These are phyloP conservation scores for Lampris megalopsis DNA, from an alignment of 2,113 vertebrate genomes.

Conservation along the genomic window DNA sequence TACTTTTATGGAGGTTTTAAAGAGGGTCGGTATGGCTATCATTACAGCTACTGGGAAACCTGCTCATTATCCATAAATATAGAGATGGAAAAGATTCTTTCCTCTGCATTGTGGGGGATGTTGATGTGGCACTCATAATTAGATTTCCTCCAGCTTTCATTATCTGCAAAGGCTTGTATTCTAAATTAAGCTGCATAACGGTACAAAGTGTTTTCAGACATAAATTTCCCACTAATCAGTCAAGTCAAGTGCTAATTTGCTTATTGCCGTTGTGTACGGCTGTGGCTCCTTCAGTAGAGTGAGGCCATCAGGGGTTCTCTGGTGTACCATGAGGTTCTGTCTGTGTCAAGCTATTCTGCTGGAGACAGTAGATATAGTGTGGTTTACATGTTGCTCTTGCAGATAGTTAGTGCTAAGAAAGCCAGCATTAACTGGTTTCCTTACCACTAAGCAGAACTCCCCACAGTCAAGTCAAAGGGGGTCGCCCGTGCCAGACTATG, in stretches of 20 bases:
- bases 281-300: slow-evolving; percentile 23
- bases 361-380: slow-evolving; percentile 53
- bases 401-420: slow-evolving; percentile 59
- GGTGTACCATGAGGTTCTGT: slow-evolving; percentile 59
- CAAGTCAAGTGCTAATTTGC: slow-evolving; percentile 13
- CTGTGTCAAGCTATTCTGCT: slow-evolving; percentile 44
- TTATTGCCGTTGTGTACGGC: slow-evolving; percentile 32
- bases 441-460: slow-evolving; percentile 31
- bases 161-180: slow-evolving; percentile 16
- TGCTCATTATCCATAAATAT: slow-evolving; percentile 49
- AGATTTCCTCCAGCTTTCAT: neutral
- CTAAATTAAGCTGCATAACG: neutral
- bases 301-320: slow-evolving; percentile 46
- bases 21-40: slow-evolving; percentile 26
- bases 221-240: slow-evolving; percentile 5
- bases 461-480: slow-evolving; percentile 58
- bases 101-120: neutral
- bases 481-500: slow-evolving; percentile 50
- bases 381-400: slow-evolving; percentile 58
- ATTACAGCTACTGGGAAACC: slow-evolving; percentile 23
- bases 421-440: slow-evolving; percentile 34
- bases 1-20: slow-evolving; percentile 25
- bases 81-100: slow-evolving; percentile 26
- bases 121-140: slow-evolving; percentile 24
- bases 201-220: neutral